phyloP scores from a whole-genome alignment of 37 sponge, comb jelly and placozoan genomes.

The Geodia barretti region DNA sequence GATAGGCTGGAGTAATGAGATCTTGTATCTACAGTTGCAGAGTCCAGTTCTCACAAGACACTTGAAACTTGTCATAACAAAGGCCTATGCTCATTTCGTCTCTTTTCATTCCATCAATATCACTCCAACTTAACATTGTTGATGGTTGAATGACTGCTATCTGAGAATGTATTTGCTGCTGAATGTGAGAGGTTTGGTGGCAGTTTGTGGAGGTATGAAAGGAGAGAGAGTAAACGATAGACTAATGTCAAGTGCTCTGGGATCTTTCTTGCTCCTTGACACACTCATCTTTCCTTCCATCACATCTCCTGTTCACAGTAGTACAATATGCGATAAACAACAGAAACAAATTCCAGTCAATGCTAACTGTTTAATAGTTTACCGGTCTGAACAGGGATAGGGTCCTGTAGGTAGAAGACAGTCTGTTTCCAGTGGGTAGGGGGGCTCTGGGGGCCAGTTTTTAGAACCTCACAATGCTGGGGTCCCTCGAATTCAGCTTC shows the following conservation, averaged over 20 bases:
- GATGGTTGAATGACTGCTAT: constrained; percentile 4
- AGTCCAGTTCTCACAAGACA: constrained; percentile 17
- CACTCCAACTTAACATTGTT: neutral
- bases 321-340: neutral
- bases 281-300: constrained; percentile 20
- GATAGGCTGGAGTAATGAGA: neutral
- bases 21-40: constrained; percentile 1
- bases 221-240: constrained; percentile 25
- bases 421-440: constrained; percentile 93
- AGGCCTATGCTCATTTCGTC: constrained; percentile 72
- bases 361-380: neutral
- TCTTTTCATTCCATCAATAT: constrained; percentile 33
- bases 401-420: constrained; percentile 54
- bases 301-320: constrained; percentile 7
- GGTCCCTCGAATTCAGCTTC: constrained; percentile 47
- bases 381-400: constrained; percentile 57
- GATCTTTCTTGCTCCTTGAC: constrained; percentile 29
- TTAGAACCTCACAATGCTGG: constrained; percentile 26
- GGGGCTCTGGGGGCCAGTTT: constrained; percentile 50
- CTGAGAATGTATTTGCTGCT: constrained; percentile 14
- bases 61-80: constrained; percentile 40
- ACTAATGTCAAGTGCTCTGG: constrained; percentile 19
- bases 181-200: constrained; percentile 3
- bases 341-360: neutral
- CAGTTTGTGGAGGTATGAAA: constrained; percentile 2